Evolutionary conservation across 2,888 invertebrate species (phyloP).

Genomic region (Pachycephus smyrnensis): DNA sequence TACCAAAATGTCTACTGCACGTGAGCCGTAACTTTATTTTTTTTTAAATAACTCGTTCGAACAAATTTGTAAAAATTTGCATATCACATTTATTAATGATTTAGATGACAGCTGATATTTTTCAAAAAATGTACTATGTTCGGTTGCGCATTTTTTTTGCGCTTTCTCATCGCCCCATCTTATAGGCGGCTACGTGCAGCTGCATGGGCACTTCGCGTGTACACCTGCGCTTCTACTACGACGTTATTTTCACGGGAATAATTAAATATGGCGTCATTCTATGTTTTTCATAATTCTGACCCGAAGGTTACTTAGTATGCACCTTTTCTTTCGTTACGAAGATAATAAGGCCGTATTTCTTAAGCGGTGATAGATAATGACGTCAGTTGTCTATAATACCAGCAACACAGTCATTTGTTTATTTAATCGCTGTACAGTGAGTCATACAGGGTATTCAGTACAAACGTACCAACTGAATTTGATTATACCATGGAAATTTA

Average conservation of each 20-base stretch:
- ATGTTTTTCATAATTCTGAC: not conserved
- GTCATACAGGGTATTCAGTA: not conserved
- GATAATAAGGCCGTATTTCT: not conserved
- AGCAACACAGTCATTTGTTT: not conserved
- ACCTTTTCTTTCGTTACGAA: not conserved
- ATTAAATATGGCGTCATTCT: slow-evolving; percentile 1
- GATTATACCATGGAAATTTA: not conserved
- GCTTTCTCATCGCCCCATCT: not conserved
- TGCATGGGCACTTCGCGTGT: too few relatives aligned
- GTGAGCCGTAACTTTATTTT: not conserved
- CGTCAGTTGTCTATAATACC: not conserved
- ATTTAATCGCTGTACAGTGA: not conserved
- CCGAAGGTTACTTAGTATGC: not conserved
- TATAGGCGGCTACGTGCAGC: too few relatives aligned
- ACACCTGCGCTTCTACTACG: not conserved
- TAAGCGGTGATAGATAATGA: not conserved
- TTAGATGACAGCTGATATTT: not conserved
- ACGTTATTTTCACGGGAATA: not conserved
- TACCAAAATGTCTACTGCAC: not conserved
- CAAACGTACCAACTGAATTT: not conserved
- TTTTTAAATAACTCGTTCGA: not conserved
- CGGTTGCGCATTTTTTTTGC: not conserved
- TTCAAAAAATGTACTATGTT: not conserved
- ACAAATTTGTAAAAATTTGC: not conserved
- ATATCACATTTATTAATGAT: not conserved